Percentiles rank a stretch among this genome's conserved stretches.
These are phyloP conservation scores for Cherax destructor DNA, from an alignment of 1,140 invertebrate genomes.

Conservation along the genomic window DNA sequence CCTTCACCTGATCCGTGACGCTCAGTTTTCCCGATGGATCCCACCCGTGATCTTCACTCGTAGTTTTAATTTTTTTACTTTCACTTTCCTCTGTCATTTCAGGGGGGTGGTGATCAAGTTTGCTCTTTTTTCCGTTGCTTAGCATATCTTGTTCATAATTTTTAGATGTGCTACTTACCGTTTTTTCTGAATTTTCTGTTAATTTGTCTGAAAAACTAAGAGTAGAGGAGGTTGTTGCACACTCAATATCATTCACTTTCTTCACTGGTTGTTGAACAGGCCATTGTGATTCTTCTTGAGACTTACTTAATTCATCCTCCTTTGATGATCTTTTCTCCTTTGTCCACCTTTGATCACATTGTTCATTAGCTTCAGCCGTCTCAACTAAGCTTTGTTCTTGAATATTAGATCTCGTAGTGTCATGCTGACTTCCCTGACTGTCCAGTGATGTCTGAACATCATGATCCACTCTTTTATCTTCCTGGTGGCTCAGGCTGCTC, in stretches of 20 bases:
- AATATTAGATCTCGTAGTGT: background rate
- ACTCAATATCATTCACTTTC: background rate
- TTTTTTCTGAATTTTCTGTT: background rate
- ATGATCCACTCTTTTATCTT: background rate
- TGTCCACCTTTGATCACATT: background rate
- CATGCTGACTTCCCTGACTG: background rate
- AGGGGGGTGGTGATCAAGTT: background rate
- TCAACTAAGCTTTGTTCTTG: background rate
- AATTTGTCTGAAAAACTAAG: background rate
- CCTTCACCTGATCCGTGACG: slow-evolving; percentile 39
- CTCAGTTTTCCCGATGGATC: slow-evolving; percentile 3
- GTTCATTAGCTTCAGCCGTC: background rate
- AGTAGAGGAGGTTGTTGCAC: background rate
- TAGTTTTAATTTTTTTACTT: background rate
- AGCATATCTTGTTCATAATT: background rate
- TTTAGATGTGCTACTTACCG: background rate
- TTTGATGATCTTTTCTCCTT: background rate
- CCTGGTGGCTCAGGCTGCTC: too few species aligned
- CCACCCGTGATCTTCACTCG: background rate
- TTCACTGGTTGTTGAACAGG: background rate
- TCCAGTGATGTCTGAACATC: background rate
- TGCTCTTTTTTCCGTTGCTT: background rate
- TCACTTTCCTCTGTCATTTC: background rate
- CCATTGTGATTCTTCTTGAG: background rate
- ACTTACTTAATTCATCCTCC: background rate